A percentile compares a stretch with the other conserved stretches of the same genome.
Conservation (phyloP, 2,797 vertebrate genomes). For the Heliangelus exortis region DNA sequence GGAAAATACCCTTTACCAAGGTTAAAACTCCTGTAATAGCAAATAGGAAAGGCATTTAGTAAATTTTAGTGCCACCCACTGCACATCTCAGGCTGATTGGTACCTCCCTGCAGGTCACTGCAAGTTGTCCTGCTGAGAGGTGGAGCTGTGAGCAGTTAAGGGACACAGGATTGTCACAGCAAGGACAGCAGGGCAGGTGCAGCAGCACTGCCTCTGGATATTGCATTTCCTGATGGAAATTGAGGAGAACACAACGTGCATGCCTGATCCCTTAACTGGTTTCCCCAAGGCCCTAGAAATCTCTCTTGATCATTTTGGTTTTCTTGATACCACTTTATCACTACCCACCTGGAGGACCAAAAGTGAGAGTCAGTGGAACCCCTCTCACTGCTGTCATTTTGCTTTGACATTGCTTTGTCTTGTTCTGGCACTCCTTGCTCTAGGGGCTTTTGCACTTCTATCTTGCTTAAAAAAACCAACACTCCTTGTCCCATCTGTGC, state of each 20-base stretch:
- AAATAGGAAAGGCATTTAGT: neutral
- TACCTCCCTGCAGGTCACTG: neutral
- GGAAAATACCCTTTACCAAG: neutral
- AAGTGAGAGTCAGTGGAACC: too few species aligned
- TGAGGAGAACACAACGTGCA: too few species aligned
- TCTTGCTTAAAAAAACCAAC: neutral
- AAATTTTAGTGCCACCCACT: neutral
- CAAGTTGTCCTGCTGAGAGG: neutral
- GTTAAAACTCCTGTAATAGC: neutral
- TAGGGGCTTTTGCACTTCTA: neutral
- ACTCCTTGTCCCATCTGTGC: neutral
- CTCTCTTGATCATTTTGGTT: too few species aligned
- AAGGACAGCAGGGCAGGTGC: neutral
- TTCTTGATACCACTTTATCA: too few species aligned
- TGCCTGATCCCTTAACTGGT: too few species aligned
- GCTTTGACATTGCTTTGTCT: too few species aligned
- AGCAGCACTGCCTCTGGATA: neutral
- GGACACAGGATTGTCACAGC: accelerated
- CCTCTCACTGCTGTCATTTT: too few species aligned
- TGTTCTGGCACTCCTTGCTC: neutral
- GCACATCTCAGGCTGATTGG: neutral
- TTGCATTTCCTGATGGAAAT: neutral
- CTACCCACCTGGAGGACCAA: too few species aligned
- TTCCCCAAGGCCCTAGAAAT: too few species aligned
- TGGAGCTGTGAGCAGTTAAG: neutral